Conservation (phyloP, 2,797 vertebrate species). For the Tokudaia muenninki region DNA sequence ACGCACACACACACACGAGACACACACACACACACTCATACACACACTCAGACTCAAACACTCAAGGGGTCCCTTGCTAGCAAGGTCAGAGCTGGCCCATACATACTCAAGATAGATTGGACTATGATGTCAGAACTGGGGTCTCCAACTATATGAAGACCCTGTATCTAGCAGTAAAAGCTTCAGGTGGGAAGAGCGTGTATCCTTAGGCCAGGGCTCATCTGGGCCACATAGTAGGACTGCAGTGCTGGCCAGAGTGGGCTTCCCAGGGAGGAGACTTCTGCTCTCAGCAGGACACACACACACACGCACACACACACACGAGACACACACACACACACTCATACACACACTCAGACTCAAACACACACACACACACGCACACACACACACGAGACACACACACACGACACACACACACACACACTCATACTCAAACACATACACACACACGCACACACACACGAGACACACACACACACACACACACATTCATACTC, state of each 20-base stretch:
- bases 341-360: background rate
- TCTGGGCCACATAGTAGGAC: background rate
- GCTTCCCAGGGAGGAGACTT: background rate
- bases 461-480: too few relatives aligned
- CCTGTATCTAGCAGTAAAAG: background rate
- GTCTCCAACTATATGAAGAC: background rate
- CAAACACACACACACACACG: background rate
- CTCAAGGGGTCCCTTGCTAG: background rate
- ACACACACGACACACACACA: background rate
- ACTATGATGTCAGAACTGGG: background rate
- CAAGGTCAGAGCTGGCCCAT: background rate
- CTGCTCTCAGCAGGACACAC: rapidly evolving
- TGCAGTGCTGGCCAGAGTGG: background rate
- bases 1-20: background rate
- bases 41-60: too few relatives aligned
- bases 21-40: background rate
- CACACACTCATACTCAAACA: too few relatives aligned
- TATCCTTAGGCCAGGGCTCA: background rate
- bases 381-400: background rate
- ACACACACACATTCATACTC: background rate
- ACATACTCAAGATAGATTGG: background rate
- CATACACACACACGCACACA: background rate
- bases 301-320: background rate
- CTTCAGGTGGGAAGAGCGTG: background rate
- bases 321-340: background rate